Conservation (phyloP, 2,797 vertebrate genomes). For the Myripristis murdjan region DNA sequence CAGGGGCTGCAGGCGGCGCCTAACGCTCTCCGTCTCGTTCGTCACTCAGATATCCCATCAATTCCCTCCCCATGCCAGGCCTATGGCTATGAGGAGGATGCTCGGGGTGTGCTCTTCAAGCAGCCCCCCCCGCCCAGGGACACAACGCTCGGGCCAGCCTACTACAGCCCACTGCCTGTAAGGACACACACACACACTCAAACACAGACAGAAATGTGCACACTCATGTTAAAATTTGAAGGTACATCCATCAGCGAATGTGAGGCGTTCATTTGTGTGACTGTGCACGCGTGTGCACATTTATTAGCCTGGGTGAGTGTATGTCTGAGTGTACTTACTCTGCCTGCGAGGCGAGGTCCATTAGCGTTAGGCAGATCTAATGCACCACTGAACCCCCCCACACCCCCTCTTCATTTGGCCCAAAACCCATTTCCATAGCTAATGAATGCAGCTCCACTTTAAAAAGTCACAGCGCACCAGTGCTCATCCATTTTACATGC, state of each 20-base stretch:
- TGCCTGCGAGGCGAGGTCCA: constrained; percentile 78
- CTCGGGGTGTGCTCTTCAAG: constrained; percentile 78
- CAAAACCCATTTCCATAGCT: constrained; percentile 91
- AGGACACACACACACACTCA: constrained; percentile 46
- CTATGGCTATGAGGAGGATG: constrained; percentile 86
- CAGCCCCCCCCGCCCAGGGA: constrained; percentile 80
- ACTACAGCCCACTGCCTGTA: constrained; percentile 83
- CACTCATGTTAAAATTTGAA: constrained; percentile 28
- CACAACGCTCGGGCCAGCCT: constrained; percentile 87
- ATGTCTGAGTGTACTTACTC: constrained; percentile 69
- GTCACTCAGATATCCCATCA: constrained; percentile 79
- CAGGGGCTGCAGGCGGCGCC: constrained; percentile 63
- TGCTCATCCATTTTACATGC: constrained; percentile 92
- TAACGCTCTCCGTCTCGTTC: constrained; percentile 61
- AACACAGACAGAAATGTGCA: background rate
- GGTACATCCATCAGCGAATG: constrained; percentile 53
- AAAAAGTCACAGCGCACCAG: constrained; percentile 85
- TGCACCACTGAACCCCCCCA: constrained; percentile 80
- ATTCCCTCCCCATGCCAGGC: constrained; percentile 85
- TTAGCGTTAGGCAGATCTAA: constrained; percentile 88
- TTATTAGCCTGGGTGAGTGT: constrained; percentile 61
- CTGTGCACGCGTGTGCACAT: constrained; percentile 47
- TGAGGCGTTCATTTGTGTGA: constrained; percentile 51
- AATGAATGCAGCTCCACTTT: constrained; percentile 88
- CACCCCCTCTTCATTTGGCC: constrained; percentile 82